Evolutionary conservation across 1,140 invertebrate genomes (phyloP), one percentile per base, ranked within the genome.

Genomic region (Diorhabda elongata): DNA sequence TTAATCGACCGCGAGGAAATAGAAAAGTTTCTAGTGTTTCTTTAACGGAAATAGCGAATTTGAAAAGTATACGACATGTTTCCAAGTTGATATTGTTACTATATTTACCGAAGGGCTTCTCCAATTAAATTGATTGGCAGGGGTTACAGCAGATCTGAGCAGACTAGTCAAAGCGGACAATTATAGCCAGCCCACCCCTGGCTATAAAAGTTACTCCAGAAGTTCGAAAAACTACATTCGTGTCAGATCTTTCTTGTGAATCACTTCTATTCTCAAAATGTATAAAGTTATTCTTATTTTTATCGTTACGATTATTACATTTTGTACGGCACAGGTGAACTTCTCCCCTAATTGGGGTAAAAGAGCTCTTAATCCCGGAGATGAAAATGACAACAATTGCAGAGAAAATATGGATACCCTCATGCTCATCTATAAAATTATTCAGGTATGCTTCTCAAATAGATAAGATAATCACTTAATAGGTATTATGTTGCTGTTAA

Each of bases 301-400:
- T 67, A 44, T 67, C 44, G 11, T 67, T 44, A 43, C 58, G 42
- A 67, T 73, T 44, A 61, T 76, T 47, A 65, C 70, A 47, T 65
- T 75, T 45, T 77, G 77, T 66, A 59, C 70, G 9, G 76, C 76
- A 56, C 77, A 78, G 66, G 69, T 78, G 42, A 78, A 78, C 66
- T 78, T 77, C 61, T 72, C 77, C 2, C 75, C 77, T 2, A 76
- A 76, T 69, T 78, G 76, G 77, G 77, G 77, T 42, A 78, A 78
- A 66, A 69, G 76, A 52, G 64, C 69, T 6, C 65, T 69, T n/a
- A 73, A 67, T 59, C 65, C 72, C 42, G 69, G 58, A 47, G 47
- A 69, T 9, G 67, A 73, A 47, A 71, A 71, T 45, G 66, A 67
- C 5, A 74, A 77, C 68, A 75, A 73, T 41, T 78, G 77, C 66